phyloP scores from a whole-genome alignment of 2,888 invertebrate genomes.

The Megalurothrips usitatus region DNA sequence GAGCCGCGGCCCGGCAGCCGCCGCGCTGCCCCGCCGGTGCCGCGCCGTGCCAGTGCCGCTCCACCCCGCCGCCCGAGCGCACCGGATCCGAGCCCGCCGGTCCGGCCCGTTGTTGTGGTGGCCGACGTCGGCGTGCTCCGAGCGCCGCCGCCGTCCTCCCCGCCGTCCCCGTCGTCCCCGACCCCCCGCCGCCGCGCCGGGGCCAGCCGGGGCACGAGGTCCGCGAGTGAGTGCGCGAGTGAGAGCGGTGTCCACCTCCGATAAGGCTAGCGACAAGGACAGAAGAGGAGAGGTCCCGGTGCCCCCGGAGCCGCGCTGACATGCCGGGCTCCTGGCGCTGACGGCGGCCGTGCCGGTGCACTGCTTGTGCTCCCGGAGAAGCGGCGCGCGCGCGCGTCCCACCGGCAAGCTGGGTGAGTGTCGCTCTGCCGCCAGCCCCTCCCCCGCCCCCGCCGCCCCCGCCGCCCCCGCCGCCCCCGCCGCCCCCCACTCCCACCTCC shows the following conservation, averaged over 20 bases:
- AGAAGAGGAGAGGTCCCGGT: too few relatives aligned
- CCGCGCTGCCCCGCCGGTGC: neutral
- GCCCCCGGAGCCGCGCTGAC: too few relatives aligned
- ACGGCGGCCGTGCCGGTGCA: neutral
- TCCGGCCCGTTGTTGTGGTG: neutral
- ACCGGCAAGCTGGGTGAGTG: conserved; percentile 16
- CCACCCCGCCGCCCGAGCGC: conserved; percentile 11
- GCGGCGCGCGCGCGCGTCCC: neutral
- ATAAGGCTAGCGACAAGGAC: neutral
- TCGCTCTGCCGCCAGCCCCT: neutral
- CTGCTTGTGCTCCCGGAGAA: neutral
- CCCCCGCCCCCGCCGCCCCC: neutral
- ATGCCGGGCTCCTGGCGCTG: too few relatives aligned
- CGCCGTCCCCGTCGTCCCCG: neutral
- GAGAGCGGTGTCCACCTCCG: neutral
- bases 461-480: neutral
- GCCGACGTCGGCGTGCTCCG: neutral
- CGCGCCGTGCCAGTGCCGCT: neutral
- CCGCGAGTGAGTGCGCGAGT: too few relatives aligned
- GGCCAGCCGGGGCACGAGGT: neutral
- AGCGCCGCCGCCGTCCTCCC: neutral
- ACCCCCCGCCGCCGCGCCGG: neutral
- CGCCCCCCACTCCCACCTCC: neutral
- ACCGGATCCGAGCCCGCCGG: neutral
- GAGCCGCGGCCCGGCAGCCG: neutral